Percentiles rank a stretch among this genome's conserved stretches.
phyloP scores from a whole-genome alignment of 2,888 invertebrate species.

The Cataglyphis rosenhaueri region DNA sequence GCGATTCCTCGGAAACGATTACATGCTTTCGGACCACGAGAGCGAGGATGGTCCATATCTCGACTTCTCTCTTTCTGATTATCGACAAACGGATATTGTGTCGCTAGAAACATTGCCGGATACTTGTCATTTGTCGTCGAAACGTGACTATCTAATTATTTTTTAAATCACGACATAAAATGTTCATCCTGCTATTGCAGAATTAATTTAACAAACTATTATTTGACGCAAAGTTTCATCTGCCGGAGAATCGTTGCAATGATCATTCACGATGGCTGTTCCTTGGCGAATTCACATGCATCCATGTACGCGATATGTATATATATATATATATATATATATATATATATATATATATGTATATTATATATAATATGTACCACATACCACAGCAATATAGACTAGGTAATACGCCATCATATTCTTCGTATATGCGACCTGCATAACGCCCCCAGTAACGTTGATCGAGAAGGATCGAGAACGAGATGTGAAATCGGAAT shows the following conservation, averaged over 20 bases:
- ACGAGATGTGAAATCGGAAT: constrained; percentile 31
- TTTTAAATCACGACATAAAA: neutral
- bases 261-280: constrained; percentile 26
- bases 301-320: neutral
- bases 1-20: constrained; percentile 72
- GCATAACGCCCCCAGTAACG: constrained; percentile 38
- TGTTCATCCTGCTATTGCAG: neutral
- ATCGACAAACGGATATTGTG: constrained; percentile 36
- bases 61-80: constrained; percentile 37
- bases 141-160: neutral
- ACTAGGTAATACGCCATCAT: constrained; percentile 45
- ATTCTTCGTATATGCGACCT: constrained; percentile 24
- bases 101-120: neutral
- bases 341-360: neutral
- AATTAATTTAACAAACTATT: constrained; percentile 22
- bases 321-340: neutral
- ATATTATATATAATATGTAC: neutral
- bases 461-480: constrained; percentile 54
- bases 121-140: neutral
- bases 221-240: neutral
- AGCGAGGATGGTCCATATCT: constrained; percentile 8
- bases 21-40: constrained; percentile 53
- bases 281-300: constrained; percentile 12
- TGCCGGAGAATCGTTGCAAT: constrained; percentile 11
- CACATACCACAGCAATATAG: constrained; percentile 11